Conservation (phyloP, 2,888 invertebrate species). For the Cheiracanthium punctorium region DNA sequence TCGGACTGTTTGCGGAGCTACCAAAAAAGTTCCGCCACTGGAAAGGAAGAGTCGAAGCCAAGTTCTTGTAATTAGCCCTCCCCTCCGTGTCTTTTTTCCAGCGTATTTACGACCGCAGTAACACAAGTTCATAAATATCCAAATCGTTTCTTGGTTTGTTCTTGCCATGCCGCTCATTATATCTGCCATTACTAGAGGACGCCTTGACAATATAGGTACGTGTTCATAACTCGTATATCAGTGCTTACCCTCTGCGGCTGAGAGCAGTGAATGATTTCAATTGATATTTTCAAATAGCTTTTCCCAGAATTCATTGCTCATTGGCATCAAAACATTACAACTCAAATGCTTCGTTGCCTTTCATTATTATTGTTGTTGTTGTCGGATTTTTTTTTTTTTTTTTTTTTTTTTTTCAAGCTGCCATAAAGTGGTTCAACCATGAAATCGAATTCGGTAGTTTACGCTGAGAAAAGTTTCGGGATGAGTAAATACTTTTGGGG, state of each 20-base stretch:
- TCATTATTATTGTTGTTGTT: background rate
- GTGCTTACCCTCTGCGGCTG: slow-evolving; percentile 27
- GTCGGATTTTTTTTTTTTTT: no score
- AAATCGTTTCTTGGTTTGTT: slow-evolving; percentile 68
- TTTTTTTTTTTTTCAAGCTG: background rate
- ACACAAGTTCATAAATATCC: slow-evolving; percentile 66
- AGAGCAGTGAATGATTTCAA: slow-evolving; percentile 29
- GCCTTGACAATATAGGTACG: slow-evolving; percentile 60
- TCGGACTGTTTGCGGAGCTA: slow-evolving; percentile 45
- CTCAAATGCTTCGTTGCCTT: background rate
- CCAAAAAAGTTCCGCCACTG: slow-evolving; percentile 45
- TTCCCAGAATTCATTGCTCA: slow-evolving; percentile 44
- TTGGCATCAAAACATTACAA: background rate
- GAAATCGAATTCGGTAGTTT: background rate
- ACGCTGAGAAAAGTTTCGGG: background rate
- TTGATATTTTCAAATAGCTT: slow-evolving; percentile 60
- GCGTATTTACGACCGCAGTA: slow-evolving; percentile 61
- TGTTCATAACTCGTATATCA: slow-evolving; percentile 69
- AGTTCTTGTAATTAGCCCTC: slow-evolving; percentile 48
- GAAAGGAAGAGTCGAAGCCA: slow-evolving; percentile 42
- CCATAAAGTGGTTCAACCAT: background rate
- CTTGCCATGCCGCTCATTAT: slow-evolving; percentile 64
- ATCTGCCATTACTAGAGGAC: slow-evolving; percentile 42
- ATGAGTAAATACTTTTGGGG: background rate
- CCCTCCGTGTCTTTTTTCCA: slow-evolving; percentile 27